Evolutionary conservation across 2,888 invertebrate genomes (phyloP), one percentile per base, ranked within the genome.

Genomic region (Tortrix viridana): DNA sequence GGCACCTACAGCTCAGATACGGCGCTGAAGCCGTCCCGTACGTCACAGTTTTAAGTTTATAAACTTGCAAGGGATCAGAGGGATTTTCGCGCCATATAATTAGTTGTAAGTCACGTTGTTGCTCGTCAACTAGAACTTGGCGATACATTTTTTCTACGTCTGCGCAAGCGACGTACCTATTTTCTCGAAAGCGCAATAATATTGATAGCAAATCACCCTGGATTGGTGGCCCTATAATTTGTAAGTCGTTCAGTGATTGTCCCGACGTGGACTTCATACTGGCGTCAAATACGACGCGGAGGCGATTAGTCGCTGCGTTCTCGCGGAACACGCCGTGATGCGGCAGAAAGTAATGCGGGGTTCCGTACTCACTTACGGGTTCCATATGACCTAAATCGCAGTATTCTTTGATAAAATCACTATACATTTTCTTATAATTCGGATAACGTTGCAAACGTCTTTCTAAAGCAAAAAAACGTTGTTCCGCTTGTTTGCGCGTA

Each of bases 91-190:
- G 48, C 23, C 32, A 32, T 2, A 49, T 18, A 49, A 49, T 26
- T 18, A 49, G n/a, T 12, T 49, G 49, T 12, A 26, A 22, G 14
- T 47, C n/a, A 1, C 47, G 47, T 47, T 47, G 47, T 5, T n/a
- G 12, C 2, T 37, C 22, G 14, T 47, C 22, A 22, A 47, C 19
- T 3, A 47, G 19, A 3, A 26, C 49, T 32, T 49, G 49, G 2
- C 49, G 49, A 18, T 32, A 49, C 26, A 32, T 26, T 32, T 49
- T 49, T 7, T 49, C 49, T 1, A 49, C 32, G 4, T 49, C 49
- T 3, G 49, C 49, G 18, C 49, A 49, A 16, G 49, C 49, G 9
- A 49, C 49, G 18, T 18, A 49, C 18, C n/a, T 32, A 18, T 49
- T 18, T 9, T 49, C 18, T 0, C 49, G 49, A 5, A 49, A 49